phyloP scores from a whole-genome alignment of 2,113 vertebrate species.

The Elaphurus davidianus region DNA sequence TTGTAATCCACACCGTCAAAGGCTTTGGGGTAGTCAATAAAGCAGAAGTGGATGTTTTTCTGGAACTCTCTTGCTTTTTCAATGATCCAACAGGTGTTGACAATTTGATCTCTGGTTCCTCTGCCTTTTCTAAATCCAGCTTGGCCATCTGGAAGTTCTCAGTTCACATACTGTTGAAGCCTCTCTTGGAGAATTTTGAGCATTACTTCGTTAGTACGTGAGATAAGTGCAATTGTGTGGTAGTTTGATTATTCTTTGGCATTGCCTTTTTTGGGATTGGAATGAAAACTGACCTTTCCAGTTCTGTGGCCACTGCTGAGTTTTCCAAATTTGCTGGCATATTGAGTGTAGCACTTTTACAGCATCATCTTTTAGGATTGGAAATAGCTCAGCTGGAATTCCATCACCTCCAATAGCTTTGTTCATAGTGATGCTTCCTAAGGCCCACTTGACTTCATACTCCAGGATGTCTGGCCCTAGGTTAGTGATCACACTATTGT shows the following conservation, averaged over 20 bases:
- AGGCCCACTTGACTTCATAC: neutral
- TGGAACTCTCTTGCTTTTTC: neutral
- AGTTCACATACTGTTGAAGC: neutral
- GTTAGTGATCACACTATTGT: neutral
- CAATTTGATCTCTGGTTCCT: neutral
- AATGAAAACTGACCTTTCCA: neutral
- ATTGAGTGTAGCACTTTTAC: neutral
- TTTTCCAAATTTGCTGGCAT: neutral
- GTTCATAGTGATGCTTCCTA: neutral
- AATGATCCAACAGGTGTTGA: neutral
- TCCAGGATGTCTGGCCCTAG: neutral
- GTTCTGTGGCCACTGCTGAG: neutral
- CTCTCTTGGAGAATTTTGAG: neutral
- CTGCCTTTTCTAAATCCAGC: neutral
- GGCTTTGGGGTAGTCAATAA: neutral
- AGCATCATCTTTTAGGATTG: neutral
- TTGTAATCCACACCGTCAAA: neutral
- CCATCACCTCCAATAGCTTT: neutral
- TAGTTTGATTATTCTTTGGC: neutral
- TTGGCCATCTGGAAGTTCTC: neutral
- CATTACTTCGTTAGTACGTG: neutral
- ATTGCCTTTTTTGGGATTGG: neutral
- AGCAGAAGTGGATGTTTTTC: neutral
- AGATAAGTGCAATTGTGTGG: neutral
- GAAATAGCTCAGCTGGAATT: neutral